phyloP scores from a whole-genome alignment of 2,888 invertebrate species.

The Diaprepes abbreviatus region DNA sequence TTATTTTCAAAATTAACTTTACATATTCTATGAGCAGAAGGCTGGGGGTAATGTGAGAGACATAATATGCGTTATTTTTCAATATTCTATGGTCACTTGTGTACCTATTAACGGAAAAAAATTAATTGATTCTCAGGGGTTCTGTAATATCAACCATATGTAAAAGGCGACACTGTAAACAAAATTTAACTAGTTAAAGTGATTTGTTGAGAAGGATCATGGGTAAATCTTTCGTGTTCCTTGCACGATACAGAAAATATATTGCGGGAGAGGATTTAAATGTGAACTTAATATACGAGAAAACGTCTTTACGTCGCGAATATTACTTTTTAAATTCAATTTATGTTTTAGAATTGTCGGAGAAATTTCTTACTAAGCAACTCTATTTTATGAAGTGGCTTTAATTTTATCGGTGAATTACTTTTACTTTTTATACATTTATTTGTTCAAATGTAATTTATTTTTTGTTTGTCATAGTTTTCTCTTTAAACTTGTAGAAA shows the following conservation, averaged over 20 bases:
- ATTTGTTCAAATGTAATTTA: constrained; percentile 4
- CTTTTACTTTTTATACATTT: neutral
- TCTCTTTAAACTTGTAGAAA: neutral
- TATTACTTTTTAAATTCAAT: constrained; percentile 41
- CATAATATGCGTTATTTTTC: too few species aligned
- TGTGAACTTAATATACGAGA: constrained; percentile 40
- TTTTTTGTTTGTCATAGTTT: neutral
- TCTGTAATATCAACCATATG: too few species aligned
- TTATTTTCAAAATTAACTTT: too few species aligned
- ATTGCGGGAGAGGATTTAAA: constrained; percentile 45
- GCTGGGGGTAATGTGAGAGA: too few species aligned
- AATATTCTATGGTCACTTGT: too few species aligned
- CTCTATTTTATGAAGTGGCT: neutral
- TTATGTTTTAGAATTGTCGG: constrained; percentile 21
- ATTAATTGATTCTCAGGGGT: too few species aligned
- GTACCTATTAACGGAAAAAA: too few species aligned
- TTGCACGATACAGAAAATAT: constrained; percentile 43
- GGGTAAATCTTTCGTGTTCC: constrained; percentile 33
- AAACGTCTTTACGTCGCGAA: constrained; percentile 34
- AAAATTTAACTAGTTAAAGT: constrained; percentile 41
- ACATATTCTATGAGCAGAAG: too few species aligned
- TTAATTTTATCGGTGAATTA: neutral
- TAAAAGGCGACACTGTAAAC: constrained; percentile 44
- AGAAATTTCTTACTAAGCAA: neutral
- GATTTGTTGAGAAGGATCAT: constrained; percentile 38